A percentile compares a stretch with the other conserved stretches of the same genome.
phyloP scores from a whole-genome alignment of 2,113 vertebrate genomes.

The Parus major region DNA sequence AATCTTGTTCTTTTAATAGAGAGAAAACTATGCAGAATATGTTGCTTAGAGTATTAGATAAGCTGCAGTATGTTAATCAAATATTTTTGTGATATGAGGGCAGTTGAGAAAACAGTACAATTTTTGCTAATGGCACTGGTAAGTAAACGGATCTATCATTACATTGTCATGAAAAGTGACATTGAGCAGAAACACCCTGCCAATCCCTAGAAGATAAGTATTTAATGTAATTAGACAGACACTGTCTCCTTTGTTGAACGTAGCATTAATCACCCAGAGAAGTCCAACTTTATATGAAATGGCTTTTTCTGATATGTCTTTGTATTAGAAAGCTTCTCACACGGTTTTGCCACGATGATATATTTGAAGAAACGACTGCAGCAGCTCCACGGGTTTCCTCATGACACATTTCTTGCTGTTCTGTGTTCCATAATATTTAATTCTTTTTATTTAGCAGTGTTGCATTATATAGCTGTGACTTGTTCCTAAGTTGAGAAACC shows the following conservation, averaged over 20 bases:
- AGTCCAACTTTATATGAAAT: conserved; percentile 67
- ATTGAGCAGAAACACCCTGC: conserved; percentile 76
- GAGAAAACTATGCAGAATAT: conserved; percentile 73
- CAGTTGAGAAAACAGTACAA: conserved; percentile 78
- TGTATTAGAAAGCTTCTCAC: conserved; percentile 52
- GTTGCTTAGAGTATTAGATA: conserved; percentile 77
- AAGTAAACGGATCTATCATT: conserved; percentile 79
- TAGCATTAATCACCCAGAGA: conserved; percentile 73
- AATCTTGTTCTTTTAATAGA: conserved; percentile 71
- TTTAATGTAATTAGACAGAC: conserved; percentile 75
- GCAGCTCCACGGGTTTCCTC: neutral
- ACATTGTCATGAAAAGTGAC: conserved; percentile 78
- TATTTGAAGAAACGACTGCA: conserved; percentile 29
- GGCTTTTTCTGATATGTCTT: conserved; percentile 64
- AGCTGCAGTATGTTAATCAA: conserved; percentile 79
- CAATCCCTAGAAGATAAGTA: conserved; percentile 77
- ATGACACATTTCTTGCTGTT: neutral
- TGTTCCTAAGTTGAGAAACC: neutral
- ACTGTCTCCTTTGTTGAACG: conserved; percentile 72
- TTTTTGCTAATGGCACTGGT: conserved; percentile 78
- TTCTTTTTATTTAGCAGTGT: neutral
- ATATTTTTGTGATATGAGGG: conserved; percentile 78
- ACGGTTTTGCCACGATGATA: conserved; percentile 35
- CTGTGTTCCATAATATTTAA: neutral
- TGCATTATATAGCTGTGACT: neutral